Conservation (phyloP, 2,113 vertebrate genomes). For the Menidia beryllina region DNA sequence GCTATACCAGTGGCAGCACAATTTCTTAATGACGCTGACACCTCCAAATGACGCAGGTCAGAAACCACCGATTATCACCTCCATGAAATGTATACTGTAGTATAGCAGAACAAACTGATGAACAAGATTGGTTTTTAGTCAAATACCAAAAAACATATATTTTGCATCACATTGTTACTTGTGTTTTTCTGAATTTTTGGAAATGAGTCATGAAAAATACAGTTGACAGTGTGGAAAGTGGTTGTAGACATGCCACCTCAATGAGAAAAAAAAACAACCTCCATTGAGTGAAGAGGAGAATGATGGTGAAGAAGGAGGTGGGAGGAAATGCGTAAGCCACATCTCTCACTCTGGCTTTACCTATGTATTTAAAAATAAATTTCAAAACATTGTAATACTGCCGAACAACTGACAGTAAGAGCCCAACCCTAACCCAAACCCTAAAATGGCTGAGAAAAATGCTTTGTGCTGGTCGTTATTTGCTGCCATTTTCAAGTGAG, state of each 20-base stretch:
- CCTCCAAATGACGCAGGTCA: not conserved
- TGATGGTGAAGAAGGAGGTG: constrained; percentile 7
- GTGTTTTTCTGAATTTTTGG: too few relatives aligned
- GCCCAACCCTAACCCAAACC: too few relatives aligned
- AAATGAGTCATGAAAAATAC: not conserved
- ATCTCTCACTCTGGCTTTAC: constrained; percentile 1
- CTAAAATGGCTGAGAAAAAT: too few relatives aligned
- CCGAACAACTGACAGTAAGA: not conserved
- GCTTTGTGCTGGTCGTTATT: not conserved
- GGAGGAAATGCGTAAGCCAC: constrained; percentile 48
- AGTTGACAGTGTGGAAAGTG: not conserved
- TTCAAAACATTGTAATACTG: not conserved
- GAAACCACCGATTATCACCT: not conserved
- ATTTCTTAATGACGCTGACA: not conserved
- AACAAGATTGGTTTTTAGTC: too few relatives aligned
- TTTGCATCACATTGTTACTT: too few relatives aligned
- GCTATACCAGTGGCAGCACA: not conserved
- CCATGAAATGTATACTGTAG: not conserved
- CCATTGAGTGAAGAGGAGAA: not conserved
- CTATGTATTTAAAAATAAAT: constrained; percentile 14
- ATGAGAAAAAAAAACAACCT: constrained; percentile 22
- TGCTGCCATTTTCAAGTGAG: too few relatives aligned
- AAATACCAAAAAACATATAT: too few relatives aligned
- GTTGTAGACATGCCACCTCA: constrained; percentile 18
- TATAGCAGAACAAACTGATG: not conserved